Evolutionary conservation across 2,113 vertebrate species (phyloP).

Genomic region (Cisticola juncidis): DNA sequence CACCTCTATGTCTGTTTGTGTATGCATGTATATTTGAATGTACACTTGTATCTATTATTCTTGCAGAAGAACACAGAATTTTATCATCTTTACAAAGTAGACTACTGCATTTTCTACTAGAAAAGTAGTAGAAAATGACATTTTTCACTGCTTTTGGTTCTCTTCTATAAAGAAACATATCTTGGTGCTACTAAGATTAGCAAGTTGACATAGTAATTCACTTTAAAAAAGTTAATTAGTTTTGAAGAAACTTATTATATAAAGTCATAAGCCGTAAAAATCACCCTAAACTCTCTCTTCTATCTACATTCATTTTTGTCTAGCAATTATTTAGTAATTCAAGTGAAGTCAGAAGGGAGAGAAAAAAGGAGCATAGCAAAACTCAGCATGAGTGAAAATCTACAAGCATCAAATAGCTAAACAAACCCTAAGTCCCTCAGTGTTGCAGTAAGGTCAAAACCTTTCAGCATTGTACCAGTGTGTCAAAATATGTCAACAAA

Average conservation of each 20-base stretch:
- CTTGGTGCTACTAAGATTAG: not conserved
- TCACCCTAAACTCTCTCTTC: not conserved
- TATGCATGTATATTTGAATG: not conserved
- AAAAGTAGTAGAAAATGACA: not conserved
- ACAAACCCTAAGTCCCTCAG: constrained; percentile 58
- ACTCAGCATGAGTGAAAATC: constrained; percentile 17
- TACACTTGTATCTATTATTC: not conserved
- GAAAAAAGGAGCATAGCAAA: not conserved
- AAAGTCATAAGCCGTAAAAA: not conserved
- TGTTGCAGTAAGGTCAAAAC: constrained; percentile 74
- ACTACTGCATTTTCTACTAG: not conserved
- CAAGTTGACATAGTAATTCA: not conserved
- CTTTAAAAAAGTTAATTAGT: not conserved
- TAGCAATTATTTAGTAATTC: constrained; percentile 10
- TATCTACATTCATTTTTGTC: not conserved
- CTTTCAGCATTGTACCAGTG: constrained; percentile 71
- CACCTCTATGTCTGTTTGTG: not conserved
- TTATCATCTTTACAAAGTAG: not conserved
- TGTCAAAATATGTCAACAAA: constrained; percentile 88
- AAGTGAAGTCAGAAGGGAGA: not conserved
- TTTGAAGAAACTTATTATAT: not conserved
- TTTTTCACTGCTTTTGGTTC: not conserved
- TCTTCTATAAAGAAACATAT: not conserved
- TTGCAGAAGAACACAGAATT: not conserved
- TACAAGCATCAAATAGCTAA: constrained; percentile 21